Conservation (phyloP, 1,140 invertebrate genomes). For the Dysdera silvatica region DNA sequence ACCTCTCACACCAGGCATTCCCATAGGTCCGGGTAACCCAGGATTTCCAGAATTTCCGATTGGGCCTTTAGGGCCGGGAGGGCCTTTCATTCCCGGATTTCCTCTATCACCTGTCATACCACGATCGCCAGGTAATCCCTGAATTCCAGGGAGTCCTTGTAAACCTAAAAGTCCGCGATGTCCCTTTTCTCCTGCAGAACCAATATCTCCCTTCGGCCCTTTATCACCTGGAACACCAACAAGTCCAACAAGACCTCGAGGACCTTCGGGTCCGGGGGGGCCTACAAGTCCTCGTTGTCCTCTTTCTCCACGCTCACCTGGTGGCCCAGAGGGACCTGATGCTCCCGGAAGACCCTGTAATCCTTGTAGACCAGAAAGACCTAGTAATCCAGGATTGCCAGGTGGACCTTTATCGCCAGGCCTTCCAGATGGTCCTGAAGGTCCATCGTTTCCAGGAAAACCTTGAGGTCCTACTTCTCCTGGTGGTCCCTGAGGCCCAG, state of each 20-base stretch:
- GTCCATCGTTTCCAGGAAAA: slow-evolving; percentile 63
- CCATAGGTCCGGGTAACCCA: slow-evolving; percentile 40
- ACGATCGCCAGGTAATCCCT: slow-evolving; percentile 47
- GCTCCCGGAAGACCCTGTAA: slow-evolving; percentile 54
- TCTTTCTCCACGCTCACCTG: slow-evolving; percentile 58
- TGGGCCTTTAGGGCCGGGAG: slow-evolving; percentile 39
- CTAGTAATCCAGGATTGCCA: slow-evolving; percentile 55
- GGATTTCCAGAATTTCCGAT: slow-evolving; percentile 45
- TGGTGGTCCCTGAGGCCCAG: slow-evolving; percentile 60
- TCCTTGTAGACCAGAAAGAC: slow-evolving; percentile 57
- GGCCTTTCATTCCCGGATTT: slow-evolving; percentile 35
- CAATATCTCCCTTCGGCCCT: slow-evolving; percentile 49
- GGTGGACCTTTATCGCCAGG: slow-evolving; percentile 66
- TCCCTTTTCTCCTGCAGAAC: slow-evolving; percentile 62
- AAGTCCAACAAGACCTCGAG: slow-evolving; percentile 54
- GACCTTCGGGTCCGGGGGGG: slow-evolving; percentile 45
- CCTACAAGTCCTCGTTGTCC: slow-evolving; percentile 63
- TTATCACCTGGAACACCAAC: slow-evolving; percentile 50
- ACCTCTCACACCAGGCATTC: slow-evolving; percentile 37
- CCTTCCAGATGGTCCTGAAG: slow-evolving; percentile 60
- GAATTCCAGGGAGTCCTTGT: slow-evolving; percentile 59
- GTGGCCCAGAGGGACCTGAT: slow-evolving; percentile 62
- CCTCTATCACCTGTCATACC: slow-evolving; percentile 42
- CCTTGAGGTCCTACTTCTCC: slow-evolving; percentile 62
- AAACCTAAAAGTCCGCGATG: slow-evolving; percentile 72